Evolutionary conservation across 1,140 invertebrate species (phyloP).

Genomic region (Platyura marginata): DNA sequence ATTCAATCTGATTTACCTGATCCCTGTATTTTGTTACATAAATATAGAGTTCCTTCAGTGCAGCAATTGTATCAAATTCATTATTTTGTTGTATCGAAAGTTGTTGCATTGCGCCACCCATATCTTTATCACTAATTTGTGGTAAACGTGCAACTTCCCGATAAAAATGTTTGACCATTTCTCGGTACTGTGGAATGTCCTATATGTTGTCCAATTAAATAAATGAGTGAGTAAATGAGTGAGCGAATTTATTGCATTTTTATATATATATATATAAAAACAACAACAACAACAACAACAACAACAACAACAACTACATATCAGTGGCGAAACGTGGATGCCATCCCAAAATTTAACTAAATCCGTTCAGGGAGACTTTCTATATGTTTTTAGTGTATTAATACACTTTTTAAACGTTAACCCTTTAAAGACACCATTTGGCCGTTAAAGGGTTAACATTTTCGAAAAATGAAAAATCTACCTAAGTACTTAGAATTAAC

Average conservation of each 20-base stretch:
- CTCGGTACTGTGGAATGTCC: constrained; percentile 76
- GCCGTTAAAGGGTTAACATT: too few relatives aligned
- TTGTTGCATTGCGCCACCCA: constrained; percentile 82
- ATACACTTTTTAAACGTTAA: background rate
- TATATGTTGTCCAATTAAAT: too few relatives aligned
- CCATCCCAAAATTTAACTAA: background rate
- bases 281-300: too few relatives aligned
- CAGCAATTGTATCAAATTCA: constrained; percentile 72
- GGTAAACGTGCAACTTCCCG: constrained; percentile 64
- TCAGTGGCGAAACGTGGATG: background rate
- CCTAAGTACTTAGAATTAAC: too few relatives aligned
- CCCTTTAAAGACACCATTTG: too few relatives aligned
- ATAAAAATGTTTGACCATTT: constrained; percentile 78
- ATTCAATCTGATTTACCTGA: constrained; percentile 59
- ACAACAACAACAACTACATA: background rate
- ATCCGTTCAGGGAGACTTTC: too few relatives aligned
- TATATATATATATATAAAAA: too few relatives aligned
- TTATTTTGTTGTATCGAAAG: constrained; percentile 69
- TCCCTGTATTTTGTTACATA: constrained; percentile 88
- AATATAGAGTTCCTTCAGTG: constrained; percentile 84
- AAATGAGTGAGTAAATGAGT: constrained; percentile 5
- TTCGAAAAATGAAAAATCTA: constrained; percentile 1
- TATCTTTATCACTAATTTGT: constrained; percentile 79
- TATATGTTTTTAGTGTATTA: too few relatives aligned
- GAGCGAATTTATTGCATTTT: constrained; percentile 4